phyloP scores from a whole-genome alignment of 2,797 vertebrate genomes.

The Pteropus rufus region DNA sequence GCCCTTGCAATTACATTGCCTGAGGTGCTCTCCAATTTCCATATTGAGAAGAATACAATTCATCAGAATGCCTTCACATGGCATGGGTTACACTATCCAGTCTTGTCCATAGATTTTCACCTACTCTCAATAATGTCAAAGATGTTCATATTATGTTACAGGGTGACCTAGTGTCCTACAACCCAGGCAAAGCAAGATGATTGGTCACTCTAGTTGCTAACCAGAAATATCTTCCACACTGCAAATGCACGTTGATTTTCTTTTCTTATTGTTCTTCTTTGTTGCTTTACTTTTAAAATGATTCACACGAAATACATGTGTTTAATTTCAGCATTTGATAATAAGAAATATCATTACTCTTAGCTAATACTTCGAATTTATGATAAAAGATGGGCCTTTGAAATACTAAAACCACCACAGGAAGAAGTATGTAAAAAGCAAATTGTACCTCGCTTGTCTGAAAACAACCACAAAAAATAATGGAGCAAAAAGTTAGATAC shows the following conservation, averaged over 20 bases:
- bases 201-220: not conserved
- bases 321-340: not conserved
- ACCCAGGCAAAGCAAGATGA: rapidly evolving
- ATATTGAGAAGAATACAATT: not conserved
- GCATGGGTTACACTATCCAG: no score
- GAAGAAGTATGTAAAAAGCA: not conserved
- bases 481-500: not conserved
- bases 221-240: not conserved
- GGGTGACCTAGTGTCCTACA: not conserved
- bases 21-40: not conserved
- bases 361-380: not conserved
- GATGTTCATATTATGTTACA: not conserved
- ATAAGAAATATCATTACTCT: not conserved
- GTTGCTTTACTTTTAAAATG: not conserved
- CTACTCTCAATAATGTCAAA: not conserved
- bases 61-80: not conserved
- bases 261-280: not conserved
- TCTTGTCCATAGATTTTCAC: not conserved
- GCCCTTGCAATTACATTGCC: not conserved
- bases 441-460: not conserved
- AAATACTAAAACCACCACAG: not conserved
- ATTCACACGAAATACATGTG: not conserved
- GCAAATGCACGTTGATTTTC: not conserved
- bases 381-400: not conserved
- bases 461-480: not conserved